Evolutionary conservation across 2,113 vertebrate species (phyloP).

Genomic region (Vombatus ursinus): DNA sequence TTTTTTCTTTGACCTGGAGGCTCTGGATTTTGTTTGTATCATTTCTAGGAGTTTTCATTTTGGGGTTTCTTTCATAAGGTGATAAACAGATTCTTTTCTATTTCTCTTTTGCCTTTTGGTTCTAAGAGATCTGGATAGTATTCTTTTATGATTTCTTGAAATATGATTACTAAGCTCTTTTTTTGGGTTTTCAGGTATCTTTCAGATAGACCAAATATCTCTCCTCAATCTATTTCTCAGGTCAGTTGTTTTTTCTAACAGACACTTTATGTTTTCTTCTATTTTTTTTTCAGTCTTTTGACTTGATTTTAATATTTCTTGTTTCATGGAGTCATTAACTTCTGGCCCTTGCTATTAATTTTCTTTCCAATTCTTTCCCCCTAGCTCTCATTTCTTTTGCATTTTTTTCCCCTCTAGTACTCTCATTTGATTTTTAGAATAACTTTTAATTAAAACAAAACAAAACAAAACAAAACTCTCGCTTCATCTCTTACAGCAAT

Average conservation of each 20-base stretch:
- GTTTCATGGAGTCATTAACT: background rate
- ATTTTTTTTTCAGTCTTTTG: background rate
- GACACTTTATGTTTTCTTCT: background rate
- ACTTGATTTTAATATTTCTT: background rate
- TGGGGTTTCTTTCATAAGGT: background rate
- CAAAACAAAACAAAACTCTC: too few relatives aligned
- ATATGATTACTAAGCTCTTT: background rate
- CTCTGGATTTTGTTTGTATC: background rate
- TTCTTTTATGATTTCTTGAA: background rate
- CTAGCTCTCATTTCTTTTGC: background rate
- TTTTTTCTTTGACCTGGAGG: background rate
- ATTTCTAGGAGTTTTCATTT: background rate
- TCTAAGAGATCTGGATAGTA: background rate
- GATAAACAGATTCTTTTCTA: background rate
- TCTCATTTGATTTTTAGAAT: background rate
- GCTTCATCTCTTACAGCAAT: background rate
- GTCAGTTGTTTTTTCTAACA: background rate
- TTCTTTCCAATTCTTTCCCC: background rate
- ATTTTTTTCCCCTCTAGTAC: background rate
- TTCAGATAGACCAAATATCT: background rate
- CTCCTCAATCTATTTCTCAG: background rate
- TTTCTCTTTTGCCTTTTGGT: background rate
- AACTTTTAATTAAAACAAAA: background rate
- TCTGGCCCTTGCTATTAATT: background rate
- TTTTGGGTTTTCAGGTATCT: background rate